A percentile compares a stretch with the other conserved stretches of the same genome.
These are phyloP conservation scores for Papilio glaucus DNA, from an alignment of 1,140 invertebrate species.

Conservation along the genomic window DNA sequence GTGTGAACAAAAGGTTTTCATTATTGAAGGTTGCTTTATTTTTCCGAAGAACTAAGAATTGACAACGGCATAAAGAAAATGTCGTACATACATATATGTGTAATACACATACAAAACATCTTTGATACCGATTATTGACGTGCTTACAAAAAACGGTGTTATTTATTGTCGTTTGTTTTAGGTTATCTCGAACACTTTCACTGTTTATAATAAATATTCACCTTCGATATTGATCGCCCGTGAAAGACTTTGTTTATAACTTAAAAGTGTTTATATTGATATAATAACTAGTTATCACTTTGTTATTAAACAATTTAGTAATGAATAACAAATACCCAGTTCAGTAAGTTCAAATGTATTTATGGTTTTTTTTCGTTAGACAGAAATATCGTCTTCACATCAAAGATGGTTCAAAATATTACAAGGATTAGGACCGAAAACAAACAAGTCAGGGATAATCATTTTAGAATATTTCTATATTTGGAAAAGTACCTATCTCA, in stretches of 20 bases:
- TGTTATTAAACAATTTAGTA: constrained; percentile 19
- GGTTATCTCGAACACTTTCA: constrained; percentile 13
- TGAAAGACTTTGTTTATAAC: constrained; percentile 30
- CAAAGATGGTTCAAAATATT: too few species aligned
- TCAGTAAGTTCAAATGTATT: background rate
- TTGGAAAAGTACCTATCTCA: too few species aligned
- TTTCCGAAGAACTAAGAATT: background rate
- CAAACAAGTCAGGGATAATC: too few species aligned
- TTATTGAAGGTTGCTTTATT: background rate
- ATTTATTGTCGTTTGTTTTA: background rate
- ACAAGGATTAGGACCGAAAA: too few species aligned
- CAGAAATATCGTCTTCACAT: too few species aligned
- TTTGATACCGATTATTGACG: background rate
- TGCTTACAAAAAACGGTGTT: background rate
- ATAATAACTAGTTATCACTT: background rate
- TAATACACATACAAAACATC: background rate
- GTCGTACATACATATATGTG: background rate
- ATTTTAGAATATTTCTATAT: too few species aligned
- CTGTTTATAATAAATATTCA: constrained; percentile 27
- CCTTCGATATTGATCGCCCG: constrained; percentile 29
- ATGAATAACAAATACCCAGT: background rate
- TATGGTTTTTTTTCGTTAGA: background rate
- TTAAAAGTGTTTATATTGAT: background rate
- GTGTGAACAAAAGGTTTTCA: background rate
- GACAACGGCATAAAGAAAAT: background rate